Evolutionary conservation across 2,888 invertebrate species (phyloP), one percentile per base, ranked within the genome.

Genomic region (Ephialtes manifestator): DNA sequence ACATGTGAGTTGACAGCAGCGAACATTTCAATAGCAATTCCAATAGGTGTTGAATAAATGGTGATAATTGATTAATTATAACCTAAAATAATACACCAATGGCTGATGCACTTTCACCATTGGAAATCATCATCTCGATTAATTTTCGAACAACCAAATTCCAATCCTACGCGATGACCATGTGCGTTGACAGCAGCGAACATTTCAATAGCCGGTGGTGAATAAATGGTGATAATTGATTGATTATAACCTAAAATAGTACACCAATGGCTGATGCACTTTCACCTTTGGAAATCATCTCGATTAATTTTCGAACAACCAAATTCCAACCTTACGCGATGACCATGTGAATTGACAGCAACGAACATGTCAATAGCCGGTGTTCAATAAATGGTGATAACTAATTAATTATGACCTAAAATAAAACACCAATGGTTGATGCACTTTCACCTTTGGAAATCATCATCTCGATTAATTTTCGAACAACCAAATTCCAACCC

Each of bases 241-340:
- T n/a, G n/a, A n/a, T n/a, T n/a, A n/a, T n/a, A n/a, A n/a, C 71
- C 79, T 4, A 79, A 79, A 79, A 79, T 79, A 79, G 28, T 13
- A 24, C 51, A 51, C 71, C 51, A 24, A 46, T 48, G 1, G 20
- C 53, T 18, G 71, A 60, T 78, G 70, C 78, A 78, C 68, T 70
- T 78, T 51, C 28, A 78, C 70, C 55, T 48, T 28, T 70, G 60
- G 24, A 70, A 60, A 28, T 79, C 18, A 20, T 48, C 39, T 28
- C 70, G 15, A 39, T 79, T 72, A 18, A 71, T 55, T 55, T 13
- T 24, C 1, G 39, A 71, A 48, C 0, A 15, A 48, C 13, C n/a
- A 28, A 20, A 63, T 18, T 2, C 48, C n/a, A 13, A 48, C 10
- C 7, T 11, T 43, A 8, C n/a, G 43, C 7, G 43, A 1, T 43